Evolutionary conservation across 53 echinoderm and acorn worm species (phyloP), one percentile per base, ranked within the genome.

Genomic region (Mesocentrotus franciscanus): DNA sequence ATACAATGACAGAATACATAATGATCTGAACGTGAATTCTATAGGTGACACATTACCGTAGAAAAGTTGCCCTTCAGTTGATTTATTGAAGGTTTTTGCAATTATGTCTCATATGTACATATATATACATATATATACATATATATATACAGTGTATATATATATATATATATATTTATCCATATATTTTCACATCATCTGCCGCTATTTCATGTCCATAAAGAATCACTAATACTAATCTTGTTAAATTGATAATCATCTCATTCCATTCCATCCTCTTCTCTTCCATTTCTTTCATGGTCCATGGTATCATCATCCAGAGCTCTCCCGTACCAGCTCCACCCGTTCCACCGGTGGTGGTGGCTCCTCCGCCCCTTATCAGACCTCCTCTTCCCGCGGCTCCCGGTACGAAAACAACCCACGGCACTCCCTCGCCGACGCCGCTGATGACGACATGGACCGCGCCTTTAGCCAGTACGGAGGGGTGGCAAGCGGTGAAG

Each of bases 251-350:
- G 5, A n/a, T 81, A 39, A 7, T 16, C 94, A 55, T 64, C 85
- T 36, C 87, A 39, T 24, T 75, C 29, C 56, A 56, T 74, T 42
- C 49, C 92, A 66, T 72, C 66, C 92, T 75, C 57, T n/a, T 72
- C 29, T 56, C 75, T 68, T 87, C 55, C 39, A 34, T 74, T 72
- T 92, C 71, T 92, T 18, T 92, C 92, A 34, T 91, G 68, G 91
- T 91, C 35, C 91, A 66, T 91, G 91, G 91, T 92, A 17, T 92
- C 92, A 72, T 72, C 92, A 56, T 20, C 35, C 94, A 99, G 99
- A 98, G 94, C 96, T 99, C 57, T 98, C 98, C 58, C 98, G 98
- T 87, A 99, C 98, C 85, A 98, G 99, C 90, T 99, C 99, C 34
- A 96, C 98, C 39, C 97, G 97, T 3, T 99, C 99, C 27, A 97